A percentile compares a stretch with the other conserved stretches of the same genome.
These are phyloP conservation scores for Carapus acus DNA, from an alignment of 2,797 vertebrate species.

Conservation along the genomic window DNA sequence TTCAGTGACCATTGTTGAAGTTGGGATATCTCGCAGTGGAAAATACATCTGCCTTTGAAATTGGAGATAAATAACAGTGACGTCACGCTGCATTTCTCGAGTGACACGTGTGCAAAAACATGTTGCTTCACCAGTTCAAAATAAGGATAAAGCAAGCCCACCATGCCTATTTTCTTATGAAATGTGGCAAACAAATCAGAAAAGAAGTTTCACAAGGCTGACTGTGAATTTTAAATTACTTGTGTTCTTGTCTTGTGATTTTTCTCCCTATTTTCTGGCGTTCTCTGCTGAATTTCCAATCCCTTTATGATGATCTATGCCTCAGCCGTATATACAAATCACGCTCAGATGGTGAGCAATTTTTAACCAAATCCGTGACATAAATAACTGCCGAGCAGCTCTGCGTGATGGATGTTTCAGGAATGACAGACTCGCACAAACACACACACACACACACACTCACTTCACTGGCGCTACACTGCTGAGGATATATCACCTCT, in stretches of 20 bases:
- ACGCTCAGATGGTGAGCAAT: conserved; percentile 30
- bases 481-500: too few species aligned
- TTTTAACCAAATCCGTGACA: conserved; percentile 38
- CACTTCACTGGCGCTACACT: too few species aligned
- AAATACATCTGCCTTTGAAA: conserved; percentile 45
- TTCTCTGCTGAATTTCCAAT: too few species aligned
- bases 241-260: conserved; percentile 38
- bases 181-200: conserved; percentile 40
- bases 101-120: conserved; percentile 28
- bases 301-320: conserved; percentile 26
- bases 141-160: conserved; percentile 41
- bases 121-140: conserved; percentile 48
- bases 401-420: conserved; percentile 6
- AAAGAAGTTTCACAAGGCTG: conserved; percentile 29
- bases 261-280: too few species aligned
- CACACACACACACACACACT: too few species aligned
- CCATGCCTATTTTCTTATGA: conserved; percentile 51
- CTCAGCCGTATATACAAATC: conserved; percentile 42
- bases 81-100: conserved; percentile 8
- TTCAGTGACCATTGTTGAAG: conserved; percentile 51
- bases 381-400: conserved; percentile 30
- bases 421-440: too few species aligned
- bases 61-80: conserved; percentile 46
- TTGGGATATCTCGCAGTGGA: conserved; percentile 35
- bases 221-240: conserved; percentile 50